Base-by-base conservation (phyloP, 2,113 vertebrate species). In the Ginglymostoma cirratum region DNA sequence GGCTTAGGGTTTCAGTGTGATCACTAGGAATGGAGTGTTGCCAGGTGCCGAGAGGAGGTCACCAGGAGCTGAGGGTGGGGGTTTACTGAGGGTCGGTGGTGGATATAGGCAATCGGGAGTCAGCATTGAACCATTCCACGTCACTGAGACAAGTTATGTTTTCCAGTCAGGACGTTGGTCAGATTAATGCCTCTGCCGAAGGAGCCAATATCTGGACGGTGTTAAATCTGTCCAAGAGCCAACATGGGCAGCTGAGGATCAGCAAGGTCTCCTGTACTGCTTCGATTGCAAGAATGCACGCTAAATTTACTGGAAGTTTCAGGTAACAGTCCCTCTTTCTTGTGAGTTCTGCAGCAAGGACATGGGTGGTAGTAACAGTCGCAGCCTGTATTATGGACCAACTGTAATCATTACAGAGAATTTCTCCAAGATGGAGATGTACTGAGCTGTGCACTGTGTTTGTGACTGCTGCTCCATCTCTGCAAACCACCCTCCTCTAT, bases 151-250 rank as follows among this genome's bases (percentile, higher is more conserved):
- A 23, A 38, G 61, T 92, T 66, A 1, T 48, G 12, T 72, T 45
- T 95, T 65, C 2, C 95, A 99, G 99, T 96, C 98, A 98, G 0
- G 99, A 99, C 90, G 97, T 98, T 0, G 99, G 99, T 61, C 97
- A 97, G 96, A 98, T 99, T 96, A 98, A 99, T 0, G 98, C 99
- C 0, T 99, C 99, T 0, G 99, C 99, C 0, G 98, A 99, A 1
- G 99, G 98, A 0, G 98, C 99, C 38, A 97, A 98, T 97, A 99
- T 99, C 97, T 97, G 98, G 97, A 98, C 98, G 0, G 97, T 96
- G 21, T 97, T 99, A 96, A 97, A 97, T 83, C 96, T 99, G 95
- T 97, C 98, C 96, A 97, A 97, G 96, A 98, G 99, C 0, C 0
- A 96, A 0, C 86, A 95, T 0, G 99, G 99, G 1, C 98, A 98